phyloP scores from a whole-genome alignment of 2,113 vertebrate genomes.

The Embiotoca jacksoni region DNA sequence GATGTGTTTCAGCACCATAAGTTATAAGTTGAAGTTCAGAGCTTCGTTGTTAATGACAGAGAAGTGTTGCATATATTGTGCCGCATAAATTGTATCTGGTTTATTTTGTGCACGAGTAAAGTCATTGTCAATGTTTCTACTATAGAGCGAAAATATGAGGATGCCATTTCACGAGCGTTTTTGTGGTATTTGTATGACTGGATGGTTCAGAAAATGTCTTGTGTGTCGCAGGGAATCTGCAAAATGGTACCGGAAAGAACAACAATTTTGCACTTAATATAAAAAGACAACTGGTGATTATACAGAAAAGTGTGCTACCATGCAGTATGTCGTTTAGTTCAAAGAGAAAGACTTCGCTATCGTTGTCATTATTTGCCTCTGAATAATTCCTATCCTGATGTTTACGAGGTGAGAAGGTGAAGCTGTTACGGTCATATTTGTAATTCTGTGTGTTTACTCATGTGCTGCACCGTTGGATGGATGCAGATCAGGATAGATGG shows the following conservation, averaged over 20 bases:
- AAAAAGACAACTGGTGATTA: conserved; percentile 33
- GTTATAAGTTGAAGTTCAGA: conserved; percentile 19
- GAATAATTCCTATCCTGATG: conserved; percentile 36
- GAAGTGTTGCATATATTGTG: conserved; percentile 39
- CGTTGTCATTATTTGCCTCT: conserved; percentile 50
- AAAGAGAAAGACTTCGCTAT: conserved; percentile 42
- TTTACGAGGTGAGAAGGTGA: conserved; percentile 46
- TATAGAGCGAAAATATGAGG: conserved; percentile 20
- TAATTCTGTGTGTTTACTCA: conserved; percentile 38
- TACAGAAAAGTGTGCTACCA: conserved; percentile 21
- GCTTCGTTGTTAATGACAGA: conserved; percentile 48
- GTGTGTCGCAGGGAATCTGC: conserved; percentile 9
- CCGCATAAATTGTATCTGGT: conserved; percentile 30
- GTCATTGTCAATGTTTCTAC: conserved; percentile 38
- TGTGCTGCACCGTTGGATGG: conserved; percentile 41
- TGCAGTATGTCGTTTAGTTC: conserved; percentile 25
- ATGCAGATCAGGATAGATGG: conserved; percentile 35
- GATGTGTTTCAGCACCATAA: conserved; percentile 27
- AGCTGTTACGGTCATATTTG: conserved; percentile 46
- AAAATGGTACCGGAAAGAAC: conserved; percentile 20
- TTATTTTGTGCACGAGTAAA: conserved; percentile 62
- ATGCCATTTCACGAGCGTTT: conserved; percentile 10
- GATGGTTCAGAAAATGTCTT: not conserved
- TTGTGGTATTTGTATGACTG: conserved; percentile 6
- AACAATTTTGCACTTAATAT: conserved; percentile 56